Evolutionary conservation across 2,888 invertebrate species (phyloP).

Genomic region (Tridacna crocea): DNA sequence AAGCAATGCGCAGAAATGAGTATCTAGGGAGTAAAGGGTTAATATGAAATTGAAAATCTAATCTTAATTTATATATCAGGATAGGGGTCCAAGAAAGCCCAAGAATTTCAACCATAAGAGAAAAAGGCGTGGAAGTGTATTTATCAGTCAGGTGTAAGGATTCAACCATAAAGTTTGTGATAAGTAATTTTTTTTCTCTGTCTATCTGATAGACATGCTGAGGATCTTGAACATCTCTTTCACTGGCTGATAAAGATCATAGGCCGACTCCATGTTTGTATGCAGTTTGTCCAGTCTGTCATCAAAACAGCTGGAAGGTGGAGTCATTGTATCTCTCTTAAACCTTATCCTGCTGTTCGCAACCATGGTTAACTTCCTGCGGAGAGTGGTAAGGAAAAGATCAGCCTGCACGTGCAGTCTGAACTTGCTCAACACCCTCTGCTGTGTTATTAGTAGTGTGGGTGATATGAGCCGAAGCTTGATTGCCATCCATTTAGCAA

Average conservation of each 20-base stretch:
- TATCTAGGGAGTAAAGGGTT: no score
- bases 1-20: no score
- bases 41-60: no score
- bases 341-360: no score
- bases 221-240: conserved; percentile 4
- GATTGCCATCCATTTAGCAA: no score
- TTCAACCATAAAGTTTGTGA: not conserved
- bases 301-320: conserved; percentile 16
- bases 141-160: not conserved
- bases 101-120: not conserved
- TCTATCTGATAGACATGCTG: not conserved
- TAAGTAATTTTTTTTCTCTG: not conserved
- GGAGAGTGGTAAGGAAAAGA: no score
- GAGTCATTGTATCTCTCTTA: not conserved
- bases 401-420: no score
- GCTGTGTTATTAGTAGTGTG: no score
- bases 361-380: no score
- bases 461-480: no score
- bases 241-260: conserved; percentile 12
- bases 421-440: no score
- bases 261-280: conserved; percentile 8
- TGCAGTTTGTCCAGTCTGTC: conserved; percentile 28
- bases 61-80: no score
- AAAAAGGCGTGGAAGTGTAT: not conserved
- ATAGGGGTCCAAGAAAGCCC: not conserved